Evolutionary conservation across 2,113 vertebrate species (phyloP).

Genomic region (Trinectes maculatus): DNA sequence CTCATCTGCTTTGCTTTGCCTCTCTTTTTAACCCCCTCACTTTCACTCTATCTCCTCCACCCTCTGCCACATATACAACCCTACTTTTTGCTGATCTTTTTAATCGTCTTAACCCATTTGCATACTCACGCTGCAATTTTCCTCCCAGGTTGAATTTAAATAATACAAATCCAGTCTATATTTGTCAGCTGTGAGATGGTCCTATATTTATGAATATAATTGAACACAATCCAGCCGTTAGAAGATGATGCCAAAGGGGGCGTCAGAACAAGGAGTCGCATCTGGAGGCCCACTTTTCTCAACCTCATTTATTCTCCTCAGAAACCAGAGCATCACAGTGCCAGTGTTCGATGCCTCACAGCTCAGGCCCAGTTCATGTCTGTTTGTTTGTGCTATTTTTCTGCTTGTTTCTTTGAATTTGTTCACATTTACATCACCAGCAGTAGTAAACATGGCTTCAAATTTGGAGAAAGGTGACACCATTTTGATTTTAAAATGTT

Average conservation of each 20-base stretch:
- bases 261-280: constrained; percentile 73
- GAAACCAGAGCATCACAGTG: constrained; percentile 39
- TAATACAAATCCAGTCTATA: constrained; percentile 84
- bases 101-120: constrained; percentile 81
- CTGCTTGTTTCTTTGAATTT: constrained; percentile 1
- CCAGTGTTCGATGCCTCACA: constrained; percentile 13
- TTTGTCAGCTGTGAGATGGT: constrained; percentile 79
- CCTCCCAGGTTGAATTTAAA: constrained; percentile 82
- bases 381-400: background rate
- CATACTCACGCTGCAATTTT: constrained; percentile 80
- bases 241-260: constrained; percentile 76
- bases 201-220: constrained; percentile 80
- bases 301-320: constrained; percentile 65
- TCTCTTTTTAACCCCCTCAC: constrained; percentile 16
- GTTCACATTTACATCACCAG: constrained; percentile 3
- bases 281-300: constrained; percentile 81
- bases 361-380: constrained; percentile 10
- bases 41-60: constrained; percentile 22
- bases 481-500: too few relatives aligned
- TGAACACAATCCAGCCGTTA: constrained; percentile 81
- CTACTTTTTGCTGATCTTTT: constrained; percentile 73
- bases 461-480: too few relatives aligned
- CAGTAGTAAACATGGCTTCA: background rate
- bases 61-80: constrained; percentile 46
- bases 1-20: background rate